Conservation (phyloP, 2,113 vertebrate genomes). For the Salvator merianae region DNA sequence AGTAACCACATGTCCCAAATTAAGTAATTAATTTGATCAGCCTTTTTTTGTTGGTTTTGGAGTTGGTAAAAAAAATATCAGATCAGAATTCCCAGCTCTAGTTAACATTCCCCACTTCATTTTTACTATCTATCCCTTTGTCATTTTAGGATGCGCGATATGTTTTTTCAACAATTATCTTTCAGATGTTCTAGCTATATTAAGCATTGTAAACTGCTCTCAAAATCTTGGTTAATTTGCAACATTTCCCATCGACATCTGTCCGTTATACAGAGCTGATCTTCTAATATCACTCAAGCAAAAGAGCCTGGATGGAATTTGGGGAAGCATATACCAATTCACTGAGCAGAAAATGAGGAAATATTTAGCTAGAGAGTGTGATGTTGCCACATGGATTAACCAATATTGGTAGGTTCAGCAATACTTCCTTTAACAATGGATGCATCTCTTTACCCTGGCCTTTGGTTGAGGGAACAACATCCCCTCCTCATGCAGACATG, state of each 20-base stretch:
- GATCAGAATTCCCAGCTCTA: background rate
- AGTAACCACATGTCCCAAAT: no score
- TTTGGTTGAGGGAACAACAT: no score
- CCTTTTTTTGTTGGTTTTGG: no score
- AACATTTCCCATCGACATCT: background rate
- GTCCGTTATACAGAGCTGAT: background rate
- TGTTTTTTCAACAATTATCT: background rate
- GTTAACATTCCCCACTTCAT: background rate
- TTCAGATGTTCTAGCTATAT: background rate
- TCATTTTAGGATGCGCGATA: no score
- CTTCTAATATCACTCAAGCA: background rate
- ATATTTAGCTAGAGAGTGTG: background rate
- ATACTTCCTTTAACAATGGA: slow-evolving; percentile 3
- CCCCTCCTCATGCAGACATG: no score
- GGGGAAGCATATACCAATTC: background rate
- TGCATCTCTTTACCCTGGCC: background rate
- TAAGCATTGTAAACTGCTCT: no score
- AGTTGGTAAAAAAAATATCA: no score
- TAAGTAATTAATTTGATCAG: no score
- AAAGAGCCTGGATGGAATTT: background rate
- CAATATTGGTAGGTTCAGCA: background rate
- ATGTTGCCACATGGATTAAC: slow-evolving; percentile 6
- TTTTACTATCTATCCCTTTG: background rate
- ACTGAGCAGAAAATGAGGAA: background rate
- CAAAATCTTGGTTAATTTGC: background rate